Base-by-base conservation (phyloP, 2,888 invertebrate genomes). In the Amorpha juglandis region DNA sequence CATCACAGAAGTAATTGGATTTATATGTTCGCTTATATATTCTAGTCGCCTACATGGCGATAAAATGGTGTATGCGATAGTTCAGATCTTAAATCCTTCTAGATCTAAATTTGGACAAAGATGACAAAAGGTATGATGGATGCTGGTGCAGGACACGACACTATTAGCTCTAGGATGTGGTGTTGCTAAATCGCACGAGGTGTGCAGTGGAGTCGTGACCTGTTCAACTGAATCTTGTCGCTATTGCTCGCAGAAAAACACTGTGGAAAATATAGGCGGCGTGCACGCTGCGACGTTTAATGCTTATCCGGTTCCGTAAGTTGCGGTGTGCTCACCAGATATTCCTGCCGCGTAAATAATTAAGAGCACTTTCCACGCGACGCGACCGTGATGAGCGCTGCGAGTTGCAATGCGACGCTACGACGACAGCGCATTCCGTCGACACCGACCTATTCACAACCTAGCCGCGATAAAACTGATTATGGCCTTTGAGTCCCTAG, bases 321-420 rank as follows among this genome's bases (percentile, higher is more conserved):
- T 76, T 77, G 78, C 73, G 78, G 70, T 80, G 78, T 82, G 80
- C 27, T 27, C 27, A 4, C 81, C 76, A 72, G 81, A 81, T 78
- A 82, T 77, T 78, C 78, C 78, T 78, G 74, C 77, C 76, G 78
- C 84, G 87, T 91, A 75, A 90, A 91, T 91, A 91, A 91, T 91
- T 90, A 88, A 91, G 86, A 78, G 82, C 87, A 84, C 90, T 90
- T 85, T 84, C 80, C 79, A 75, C 80, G 80, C 74, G 79, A 71
- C 76, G 73, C 71, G 71, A 69, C 67, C 71, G 70, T 68, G 68
- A 64, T 68, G 62, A 70, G 63, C 69, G 69, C 55, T 63, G 71
- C 70, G 72, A 52, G 55, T 21, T 66, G 69, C 53, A 27, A 8
- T 14, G 21, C 16, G 51, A 27, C 62, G 9, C 27, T 19, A 48